A percentile compares a stretch with the other conserved stretches of the same genome.
Conservation (phyloP, 1,140 invertebrate species). For the Drosophila sulfurigaster region DNA sequence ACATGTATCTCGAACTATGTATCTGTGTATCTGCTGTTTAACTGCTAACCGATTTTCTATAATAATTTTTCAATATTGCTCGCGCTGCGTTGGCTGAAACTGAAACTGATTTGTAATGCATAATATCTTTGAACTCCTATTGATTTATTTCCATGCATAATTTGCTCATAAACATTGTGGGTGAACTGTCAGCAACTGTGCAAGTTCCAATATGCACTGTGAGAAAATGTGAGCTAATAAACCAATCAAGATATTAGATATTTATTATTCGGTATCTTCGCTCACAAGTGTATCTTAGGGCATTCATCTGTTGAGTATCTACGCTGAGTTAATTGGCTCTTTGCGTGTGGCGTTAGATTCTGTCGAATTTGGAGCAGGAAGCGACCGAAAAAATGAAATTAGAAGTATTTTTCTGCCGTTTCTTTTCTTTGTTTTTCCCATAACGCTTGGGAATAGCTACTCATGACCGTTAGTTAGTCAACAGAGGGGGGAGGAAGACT, state of each 20-base stretch:
- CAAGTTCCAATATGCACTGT: conserved; percentile 36
- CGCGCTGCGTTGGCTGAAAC: conserved; percentile 55
- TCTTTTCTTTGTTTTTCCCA: conserved; percentile 50
- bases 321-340: conserved; percentile 56
- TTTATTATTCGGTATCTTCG: background rate
- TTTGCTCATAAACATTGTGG: conserved; percentile 53
- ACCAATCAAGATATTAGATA: background rate
- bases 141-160: conserved; percentile 65
- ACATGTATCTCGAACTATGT: conserved; percentile 47
- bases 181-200: conserved; percentile 57
- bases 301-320: conserved; percentile 19
- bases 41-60: conserved; percentile 61
- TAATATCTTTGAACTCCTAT: conserved; percentile 41
- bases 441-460: conserved; percentile 57
- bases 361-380: conserved; percentile 74
- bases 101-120: conserved; percentile 54
- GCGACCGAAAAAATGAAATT: conserved; percentile 60
- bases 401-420: conserved; percentile 47
- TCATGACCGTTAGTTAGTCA: conserved; percentile 3
- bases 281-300: background rate
- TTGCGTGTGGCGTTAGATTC: conserved; percentile 71
- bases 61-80: conserved; percentile 74
- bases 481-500: background rate
- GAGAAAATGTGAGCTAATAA: background rate
- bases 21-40: conserved; percentile 53